These are phyloP conservation scores for Caenorhabditis uteleia DNA, from an alignment of 2,888 invertebrate species.

Conservation along the genomic window DNA sequence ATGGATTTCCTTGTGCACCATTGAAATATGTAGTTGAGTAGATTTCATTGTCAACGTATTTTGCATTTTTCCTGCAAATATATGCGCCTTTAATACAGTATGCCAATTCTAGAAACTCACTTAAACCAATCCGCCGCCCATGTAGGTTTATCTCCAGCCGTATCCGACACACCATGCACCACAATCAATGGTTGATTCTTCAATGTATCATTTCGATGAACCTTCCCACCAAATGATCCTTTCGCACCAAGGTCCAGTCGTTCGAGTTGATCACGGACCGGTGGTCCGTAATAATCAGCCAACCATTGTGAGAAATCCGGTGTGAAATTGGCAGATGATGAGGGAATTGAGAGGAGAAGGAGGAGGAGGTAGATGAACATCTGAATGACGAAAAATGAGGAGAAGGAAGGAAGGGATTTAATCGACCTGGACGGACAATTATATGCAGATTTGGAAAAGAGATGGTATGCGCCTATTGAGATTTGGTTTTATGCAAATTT, in stretches of 20 bases:
- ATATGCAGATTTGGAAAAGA: too few relatives aligned
- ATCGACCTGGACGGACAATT: too few relatives aligned
- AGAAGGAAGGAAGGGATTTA: too few relatives aligned
- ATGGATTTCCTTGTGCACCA: constrained; percentile 67
- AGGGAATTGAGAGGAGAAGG: too few relatives aligned
- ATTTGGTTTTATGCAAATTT: too few relatives aligned
- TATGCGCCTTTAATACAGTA: not conserved
- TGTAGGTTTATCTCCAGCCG: constrained; percentile 64
- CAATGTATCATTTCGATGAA: constrained; percentile 45
- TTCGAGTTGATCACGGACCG: constrained; percentile 52
- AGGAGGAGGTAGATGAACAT: too few relatives aligned
- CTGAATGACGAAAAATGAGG: too few relatives aligned
- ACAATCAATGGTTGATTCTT: constrained; percentile 64
- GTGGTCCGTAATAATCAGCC: constrained; percentile 46
- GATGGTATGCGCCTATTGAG: too few relatives aligned
- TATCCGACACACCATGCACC: constrained; percentile 67
- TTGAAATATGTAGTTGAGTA: constrained; percentile 69
- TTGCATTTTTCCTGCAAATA: constrained; percentile 42
- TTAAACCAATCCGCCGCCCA: constrained; percentile 55
- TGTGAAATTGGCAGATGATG: constrained; percentile 53
- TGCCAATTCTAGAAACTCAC: constrained; percentile 15
- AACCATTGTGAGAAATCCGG: constrained; percentile 52
- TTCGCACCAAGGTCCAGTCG: constrained; percentile 57
- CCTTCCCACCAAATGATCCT: constrained; percentile 65
- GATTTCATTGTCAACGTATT: constrained; percentile 59